A percentile compares a stretch with the other conserved stretches of the same genome.
Evolutionary conservation across 2,113 vertebrate species (phyloP).

Genomic region (Delphinapterus leucas): DNA sequence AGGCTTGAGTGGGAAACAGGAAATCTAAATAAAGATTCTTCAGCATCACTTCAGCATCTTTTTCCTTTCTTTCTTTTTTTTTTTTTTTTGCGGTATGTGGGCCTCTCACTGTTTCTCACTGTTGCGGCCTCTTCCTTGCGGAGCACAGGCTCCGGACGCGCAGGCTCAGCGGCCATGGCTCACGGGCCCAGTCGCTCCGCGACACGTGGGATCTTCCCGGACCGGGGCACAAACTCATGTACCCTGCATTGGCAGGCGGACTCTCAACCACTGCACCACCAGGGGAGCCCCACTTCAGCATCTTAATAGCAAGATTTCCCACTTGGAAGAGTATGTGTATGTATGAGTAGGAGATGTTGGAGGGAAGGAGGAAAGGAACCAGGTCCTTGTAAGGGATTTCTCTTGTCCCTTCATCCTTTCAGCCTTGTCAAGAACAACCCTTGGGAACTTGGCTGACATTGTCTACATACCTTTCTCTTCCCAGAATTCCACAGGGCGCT

Average conservation of each 20-base stretch:
- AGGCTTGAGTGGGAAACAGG: not conserved
- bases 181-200: too few species aligned
- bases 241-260: too few species aligned
- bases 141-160: too few species aligned
- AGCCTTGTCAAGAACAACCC: not conserved
- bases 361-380: not conserved
- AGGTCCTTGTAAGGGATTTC: not conserved
- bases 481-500: not conserved
- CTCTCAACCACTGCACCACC: too few species aligned
- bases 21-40: conserved; percentile 41
- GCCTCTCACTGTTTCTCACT: too few species aligned
- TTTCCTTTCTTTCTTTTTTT: too few species aligned
- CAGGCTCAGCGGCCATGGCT: too few species aligned
- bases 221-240: too few species aligned
- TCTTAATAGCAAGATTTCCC: not conserved
- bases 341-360: not conserved
- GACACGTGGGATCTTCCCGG: too few species aligned
- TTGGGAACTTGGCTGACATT: not conserved
- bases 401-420: not conserved
- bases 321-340: not conserved
- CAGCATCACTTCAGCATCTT: not conserved
- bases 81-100: too few species aligned
- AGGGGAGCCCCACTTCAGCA: not conserved
- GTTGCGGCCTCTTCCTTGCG: too few species aligned
- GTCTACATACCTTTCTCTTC: not conserved